Base-by-base conservation (phyloP, 2,888 invertebrate genomes). In the Acanthosoma haemorrhoidale region DNA sequence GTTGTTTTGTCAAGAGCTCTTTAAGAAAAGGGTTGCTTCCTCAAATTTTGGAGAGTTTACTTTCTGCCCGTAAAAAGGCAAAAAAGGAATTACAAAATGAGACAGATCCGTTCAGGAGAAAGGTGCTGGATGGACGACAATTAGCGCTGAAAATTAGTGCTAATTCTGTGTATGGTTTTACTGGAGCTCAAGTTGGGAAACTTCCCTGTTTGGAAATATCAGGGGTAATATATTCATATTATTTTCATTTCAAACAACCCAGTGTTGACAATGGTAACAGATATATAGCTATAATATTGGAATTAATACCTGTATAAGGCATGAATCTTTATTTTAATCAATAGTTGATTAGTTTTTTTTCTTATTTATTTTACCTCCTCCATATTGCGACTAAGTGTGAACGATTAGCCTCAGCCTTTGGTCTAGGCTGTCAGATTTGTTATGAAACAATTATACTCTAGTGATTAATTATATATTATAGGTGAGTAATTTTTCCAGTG, bases 161-260 rank as follows among this genome's bases (percentile, higher is more conserved):
- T 0, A 99, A 99, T 83, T 99, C 99, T 15, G 99, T 99, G 0
- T 99, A 99, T 81, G 99, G 99, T 41, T 99, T 99, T 79, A 99
- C 99, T 6, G 99, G 99, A n/a, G 96, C 97, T 38, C 95, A 96
- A 83, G 91, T 94, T 68, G 96, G 96, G 41, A 96, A 96, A 81
- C 81, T 96, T 74, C 96, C 96, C 1, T 97, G 96, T 80, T 84
- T 96, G 76, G 96, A 96, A 84, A 96, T 97, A 78, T 96, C 95
- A 34, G 90, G 90, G 76, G 89, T 88, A 79, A 81, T 80, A 78
- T 61, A 25, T 2, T 51, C 29, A 1, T 25, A 18, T 41, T 41
- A 41, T 2, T 41, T 41, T n/a, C n/a, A n/a, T n/a, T n/a, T n/a
- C n/a, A n/a, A n/a, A n/a, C n/a, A n/a, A n/a, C n/a, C n/a, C n/a